Percentiles rank a stretch among this genome's conserved stretches.
Evolutionary conservation across 2,113 vertebrate genomes (phyloP).

Genomic region (Petromus typicus): DNA sequence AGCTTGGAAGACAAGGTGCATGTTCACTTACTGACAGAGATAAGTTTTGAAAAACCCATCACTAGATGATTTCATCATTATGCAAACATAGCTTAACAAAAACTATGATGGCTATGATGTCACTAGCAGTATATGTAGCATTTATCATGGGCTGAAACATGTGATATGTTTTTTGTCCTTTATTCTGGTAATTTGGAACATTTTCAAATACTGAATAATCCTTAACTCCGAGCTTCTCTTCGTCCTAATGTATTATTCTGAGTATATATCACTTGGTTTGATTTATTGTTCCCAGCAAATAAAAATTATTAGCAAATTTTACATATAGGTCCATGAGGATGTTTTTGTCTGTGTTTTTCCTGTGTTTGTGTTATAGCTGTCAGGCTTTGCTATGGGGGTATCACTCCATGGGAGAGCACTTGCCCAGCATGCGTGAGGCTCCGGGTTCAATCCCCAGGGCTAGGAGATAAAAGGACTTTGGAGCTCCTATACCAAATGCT

Average conservation of each 20-base stretch:
- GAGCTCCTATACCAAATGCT: not conserved
- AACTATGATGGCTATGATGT: not conserved
- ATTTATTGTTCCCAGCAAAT: not conserved
- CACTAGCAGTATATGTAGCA: not conserved
- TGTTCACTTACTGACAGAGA: not conserved
- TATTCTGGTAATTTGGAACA: conserved; percentile 8
- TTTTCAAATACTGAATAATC: conserved; percentile 14
- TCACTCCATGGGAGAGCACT: not conserved
- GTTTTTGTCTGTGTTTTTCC: conserved; percentile 10
- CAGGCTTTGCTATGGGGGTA: not conserved
- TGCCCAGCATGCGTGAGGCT: not conserved
- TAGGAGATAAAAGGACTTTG: not conserved
- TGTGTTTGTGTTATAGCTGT: not conserved
- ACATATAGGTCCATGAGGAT: not conserved
- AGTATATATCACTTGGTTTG: conserved; percentile 8
- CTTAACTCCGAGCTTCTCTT: conserved; percentile 9
- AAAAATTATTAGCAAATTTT: conserved; percentile 30
- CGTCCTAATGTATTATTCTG: not conserved
- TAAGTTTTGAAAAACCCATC: not conserved
- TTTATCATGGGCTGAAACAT: not conserved
- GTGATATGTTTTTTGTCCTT: not conserved
- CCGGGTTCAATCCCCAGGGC: not conserved
- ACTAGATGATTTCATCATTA: not conserved
- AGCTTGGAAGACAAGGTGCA: not conserved
- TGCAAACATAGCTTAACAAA: not conserved